Evolutionary conservation across 2,888 invertebrate genomes (phyloP).

Genomic region (Actias luna): DNA sequence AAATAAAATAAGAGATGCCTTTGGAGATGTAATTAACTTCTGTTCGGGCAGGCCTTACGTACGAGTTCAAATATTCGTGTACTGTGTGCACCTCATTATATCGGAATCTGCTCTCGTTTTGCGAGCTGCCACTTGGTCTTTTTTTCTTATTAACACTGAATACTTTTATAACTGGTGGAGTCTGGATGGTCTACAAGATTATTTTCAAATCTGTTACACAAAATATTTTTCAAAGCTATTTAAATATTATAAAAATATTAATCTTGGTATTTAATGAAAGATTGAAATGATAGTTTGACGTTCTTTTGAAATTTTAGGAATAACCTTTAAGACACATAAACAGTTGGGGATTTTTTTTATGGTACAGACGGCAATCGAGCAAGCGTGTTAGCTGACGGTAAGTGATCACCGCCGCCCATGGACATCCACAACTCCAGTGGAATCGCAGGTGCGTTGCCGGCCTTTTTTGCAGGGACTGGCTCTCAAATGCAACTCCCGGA

Average conservation of each 20-base stretch:
- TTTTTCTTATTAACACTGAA: constrained; percentile 22
- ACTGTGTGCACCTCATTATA: constrained; percentile 66
- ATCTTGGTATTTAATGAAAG: not conserved
- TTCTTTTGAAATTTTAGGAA: no score
- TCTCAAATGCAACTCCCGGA: no score
- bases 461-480: no score
- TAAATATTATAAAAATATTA: not conserved
- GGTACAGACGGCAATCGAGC: no score
- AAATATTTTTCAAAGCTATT: not conserved
- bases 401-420: no score
- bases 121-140: constrained; percentile 29
- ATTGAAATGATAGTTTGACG: no score
- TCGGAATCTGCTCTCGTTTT: constrained; percentile 70
- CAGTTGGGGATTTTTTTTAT: no score
- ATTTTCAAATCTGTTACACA: constrained; percentile 1
- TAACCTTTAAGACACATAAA: no score
- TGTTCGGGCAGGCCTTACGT: constrained; percentile 19
- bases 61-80: constrained; percentile 44
- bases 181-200: constrained; percentile 6
- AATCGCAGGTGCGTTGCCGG: no score
- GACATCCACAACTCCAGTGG: no score
- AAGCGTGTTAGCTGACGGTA: no score
- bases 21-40: constrained; percentile 16
- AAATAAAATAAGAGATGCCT: constrained; percentile 4
- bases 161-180: constrained; percentile 14